A percentile compares a stretch with the other conserved stretches of the same genome.
phyloP scores from a whole-genome alignment of 2,113 vertebrate genomes.

The Engystomops pustulosus region DNA sequence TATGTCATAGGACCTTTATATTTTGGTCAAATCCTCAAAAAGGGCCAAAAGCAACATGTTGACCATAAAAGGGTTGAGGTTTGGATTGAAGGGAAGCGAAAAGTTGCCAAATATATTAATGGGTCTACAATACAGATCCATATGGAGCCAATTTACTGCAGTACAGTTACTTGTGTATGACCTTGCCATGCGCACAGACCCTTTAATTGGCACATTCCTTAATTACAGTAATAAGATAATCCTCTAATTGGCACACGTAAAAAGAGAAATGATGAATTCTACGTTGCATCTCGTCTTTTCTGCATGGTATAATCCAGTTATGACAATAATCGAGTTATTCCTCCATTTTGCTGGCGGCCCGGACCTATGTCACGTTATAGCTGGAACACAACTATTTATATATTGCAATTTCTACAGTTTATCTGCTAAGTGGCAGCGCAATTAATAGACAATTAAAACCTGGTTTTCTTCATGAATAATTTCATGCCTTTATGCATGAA shows the following conservation, averaged over 20 bases:
- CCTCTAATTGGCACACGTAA: neutral
- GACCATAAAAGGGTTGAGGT: no score
- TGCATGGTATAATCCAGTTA: neutral
- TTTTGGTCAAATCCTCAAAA: no score
- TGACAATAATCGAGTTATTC: neutral
- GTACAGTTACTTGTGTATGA: neutral
- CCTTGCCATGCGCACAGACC: neutral
- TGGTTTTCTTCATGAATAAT: constrained; percentile 41
- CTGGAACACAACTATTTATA: constrained; percentile 20
- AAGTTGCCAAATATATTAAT: no score
- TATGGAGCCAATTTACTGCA: neutral
- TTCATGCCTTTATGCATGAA: constrained; percentile 43
- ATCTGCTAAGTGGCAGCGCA: constrained; percentile 33
- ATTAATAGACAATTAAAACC: constrained; percentile 46
- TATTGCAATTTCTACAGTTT: constrained; percentile 35
- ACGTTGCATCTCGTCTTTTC: neutral
- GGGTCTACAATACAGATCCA: neutral
- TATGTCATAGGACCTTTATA: no score
- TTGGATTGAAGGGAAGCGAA: no score
- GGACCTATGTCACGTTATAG: constrained; percentile 3
- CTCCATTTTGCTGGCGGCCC: neutral
- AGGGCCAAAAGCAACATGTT: no score
- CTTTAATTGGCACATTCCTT: neutral
- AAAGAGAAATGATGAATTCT: neutral
- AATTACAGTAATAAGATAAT: neutral